A percentile compares a stretch with the other conserved stretches of the same genome.
Evolutionary conservation across 2,113 vertebrate genomes (phyloP).

Genomic region (Salminus brasiliensis): DNA sequence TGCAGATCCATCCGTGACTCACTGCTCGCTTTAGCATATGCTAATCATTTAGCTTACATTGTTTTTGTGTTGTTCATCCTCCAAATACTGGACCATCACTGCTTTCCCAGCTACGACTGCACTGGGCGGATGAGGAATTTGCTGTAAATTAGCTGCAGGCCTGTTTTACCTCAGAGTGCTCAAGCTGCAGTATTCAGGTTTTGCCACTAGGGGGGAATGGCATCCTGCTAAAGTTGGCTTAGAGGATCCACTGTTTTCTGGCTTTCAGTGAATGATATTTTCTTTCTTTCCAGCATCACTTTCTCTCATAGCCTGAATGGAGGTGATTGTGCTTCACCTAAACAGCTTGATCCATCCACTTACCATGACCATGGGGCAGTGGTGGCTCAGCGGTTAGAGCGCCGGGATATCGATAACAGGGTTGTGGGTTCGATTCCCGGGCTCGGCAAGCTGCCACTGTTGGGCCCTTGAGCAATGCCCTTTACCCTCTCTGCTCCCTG

Average conservation of each 20-base stretch:
- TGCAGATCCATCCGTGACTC: constrained; percentile 17
- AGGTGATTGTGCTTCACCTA: background rate
- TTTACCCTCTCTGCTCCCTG: too few species aligned
- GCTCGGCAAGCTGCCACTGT: too few species aligned
- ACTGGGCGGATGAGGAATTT: background rate
- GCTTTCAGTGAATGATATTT: background rate
- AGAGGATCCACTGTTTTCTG: background rate
- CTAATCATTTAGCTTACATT: background rate
- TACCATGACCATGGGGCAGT: too few species aligned
- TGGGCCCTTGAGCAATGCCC: too few species aligned
- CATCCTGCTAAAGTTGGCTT: background rate
- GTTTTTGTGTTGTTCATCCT: background rate
- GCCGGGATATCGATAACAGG: too few species aligned
- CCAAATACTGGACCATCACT: background rate
- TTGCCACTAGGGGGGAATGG: constrained; percentile 40
- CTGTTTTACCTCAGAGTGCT: too few species aligned
- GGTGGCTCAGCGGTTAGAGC: too few species aligned
- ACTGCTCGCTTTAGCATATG: background rate
- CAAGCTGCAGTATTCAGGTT: background rate
- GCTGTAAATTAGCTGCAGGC: background rate
- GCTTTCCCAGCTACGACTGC: background rate
- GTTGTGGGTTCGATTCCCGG: too few species aligned
- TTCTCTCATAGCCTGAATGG: background rate
- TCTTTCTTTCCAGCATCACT: background rate
- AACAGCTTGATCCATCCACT: too few species aligned